Evolutionary conservation across 2,888 invertebrate species (phyloP).

Genomic region (Drosophila meridiana): DNA sequence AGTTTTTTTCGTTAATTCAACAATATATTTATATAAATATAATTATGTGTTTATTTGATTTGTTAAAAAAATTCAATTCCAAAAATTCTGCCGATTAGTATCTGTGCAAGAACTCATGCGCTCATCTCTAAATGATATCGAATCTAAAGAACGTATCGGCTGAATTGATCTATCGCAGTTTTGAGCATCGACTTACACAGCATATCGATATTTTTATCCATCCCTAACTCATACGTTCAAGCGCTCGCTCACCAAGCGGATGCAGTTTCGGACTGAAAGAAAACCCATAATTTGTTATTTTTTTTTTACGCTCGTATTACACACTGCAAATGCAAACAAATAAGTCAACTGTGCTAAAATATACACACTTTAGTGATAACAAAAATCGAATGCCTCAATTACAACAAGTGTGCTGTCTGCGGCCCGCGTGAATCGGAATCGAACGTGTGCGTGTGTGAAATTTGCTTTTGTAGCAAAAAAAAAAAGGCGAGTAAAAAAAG

Average conservation of each 20-base stretch:
- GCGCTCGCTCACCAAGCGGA: constrained; percentile 58
- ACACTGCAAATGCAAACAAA: constrained; percentile 51
- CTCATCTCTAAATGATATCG: constrained; percentile 8
- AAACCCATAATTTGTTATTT: constrained; percentile 49
- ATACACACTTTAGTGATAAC: constrained; percentile 43
- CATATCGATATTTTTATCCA: constrained; percentile 20
- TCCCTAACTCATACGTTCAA: constrained; percentile 57
- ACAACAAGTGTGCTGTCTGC: constrained; percentile 54
- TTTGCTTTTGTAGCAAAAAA: constrained; percentile 49
- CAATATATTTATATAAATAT: background rate
- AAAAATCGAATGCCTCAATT: constrained; percentile 37
- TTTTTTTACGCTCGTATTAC: constrained; percentile 54
- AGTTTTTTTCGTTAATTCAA: background rate
- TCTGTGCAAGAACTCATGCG: no score
- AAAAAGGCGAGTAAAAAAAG: constrained; percentile 50
- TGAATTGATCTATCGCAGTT: background rate
- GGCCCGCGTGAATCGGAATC: constrained; percentile 56
- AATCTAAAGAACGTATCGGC: constrained; percentile 1
- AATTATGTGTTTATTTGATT: background rate
- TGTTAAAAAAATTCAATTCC: background rate
- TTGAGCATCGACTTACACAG: constrained; percentile 1
- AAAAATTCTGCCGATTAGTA: background rate
- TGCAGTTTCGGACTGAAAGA: constrained; percentile 55
- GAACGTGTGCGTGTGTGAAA: constrained; percentile 59
- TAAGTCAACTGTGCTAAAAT: constrained; percentile 45